phyloP scores from a whole-genome alignment of 2,113 vertebrate genomes.

The Phalacrocorax aristotelis region DNA sequence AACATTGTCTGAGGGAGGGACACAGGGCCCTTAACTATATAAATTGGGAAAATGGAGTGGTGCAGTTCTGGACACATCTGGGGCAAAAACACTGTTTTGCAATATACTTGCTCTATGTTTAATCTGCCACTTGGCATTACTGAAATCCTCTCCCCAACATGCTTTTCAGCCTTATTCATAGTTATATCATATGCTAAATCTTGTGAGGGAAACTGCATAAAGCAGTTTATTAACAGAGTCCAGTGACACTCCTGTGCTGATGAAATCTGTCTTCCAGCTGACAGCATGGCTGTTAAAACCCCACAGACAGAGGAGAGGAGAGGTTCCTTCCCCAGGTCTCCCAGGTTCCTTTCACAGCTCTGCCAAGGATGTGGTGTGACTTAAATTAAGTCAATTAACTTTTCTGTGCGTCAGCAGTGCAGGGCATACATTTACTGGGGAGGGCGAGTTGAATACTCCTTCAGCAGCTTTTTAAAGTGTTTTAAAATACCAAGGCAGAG shows the following conservation, averaged over 20 bases:
- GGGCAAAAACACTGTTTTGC: neutral
- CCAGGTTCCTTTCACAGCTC: constrained; percentile 37
- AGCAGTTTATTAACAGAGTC: neutral
- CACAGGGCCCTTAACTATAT: neutral
- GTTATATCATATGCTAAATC: neutral
- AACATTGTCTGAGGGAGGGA: neutral
- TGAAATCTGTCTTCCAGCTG: neutral
- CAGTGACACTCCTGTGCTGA: neutral
- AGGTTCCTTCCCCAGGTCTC: constrained; percentile 3
- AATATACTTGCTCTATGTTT: neutral
- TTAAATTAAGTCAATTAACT: neutral
- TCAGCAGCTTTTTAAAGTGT: neutral
- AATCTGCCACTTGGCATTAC: neutral
- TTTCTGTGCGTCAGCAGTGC: neutral
- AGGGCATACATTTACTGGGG: neutral
- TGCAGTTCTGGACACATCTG: neutral
- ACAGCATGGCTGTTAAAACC: neutral
- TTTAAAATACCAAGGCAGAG: neutral
- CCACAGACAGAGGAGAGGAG: neutral
- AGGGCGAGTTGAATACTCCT: neutral
- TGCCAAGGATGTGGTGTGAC: constrained; percentile 38
- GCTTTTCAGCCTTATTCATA: neutral
- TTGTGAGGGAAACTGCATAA: neutral
- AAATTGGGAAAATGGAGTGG: neutral
- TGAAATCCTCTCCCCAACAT: neutral